phyloP scores from a whole-genome alignment of 92 coral and sea anemone species.

The Pocillopora grandis region DNA sequence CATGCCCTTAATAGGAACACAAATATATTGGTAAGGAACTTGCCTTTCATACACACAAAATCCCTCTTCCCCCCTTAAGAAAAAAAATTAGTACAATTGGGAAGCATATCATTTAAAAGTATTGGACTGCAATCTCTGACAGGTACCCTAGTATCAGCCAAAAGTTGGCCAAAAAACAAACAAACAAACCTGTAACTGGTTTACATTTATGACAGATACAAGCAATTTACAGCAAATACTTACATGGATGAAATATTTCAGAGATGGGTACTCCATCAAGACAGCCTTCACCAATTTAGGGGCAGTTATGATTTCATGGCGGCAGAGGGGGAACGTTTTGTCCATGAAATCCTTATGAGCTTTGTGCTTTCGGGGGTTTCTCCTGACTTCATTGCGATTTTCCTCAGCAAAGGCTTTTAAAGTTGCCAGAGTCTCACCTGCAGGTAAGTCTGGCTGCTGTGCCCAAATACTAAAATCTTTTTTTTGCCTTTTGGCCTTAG shows the following conservation, averaged over 20 bases:
- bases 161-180: neutral
- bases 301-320: conserved; percentile 26
- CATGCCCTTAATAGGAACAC: too few species aligned
- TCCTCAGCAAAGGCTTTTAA: conserved; percentile 15
- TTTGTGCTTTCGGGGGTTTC: conserved; percentile 11
- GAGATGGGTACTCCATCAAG: conserved; percentile 41
- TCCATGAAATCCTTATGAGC: conserved; percentile 36
- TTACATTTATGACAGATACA: too few species aligned
- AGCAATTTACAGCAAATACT: conserved; percentile 18
- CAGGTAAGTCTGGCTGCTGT: conserved; percentile 26
- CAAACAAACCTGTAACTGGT: too few species aligned
- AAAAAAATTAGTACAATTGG: neutral
- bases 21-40: too few species aligned
- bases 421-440: conserved; percentile 20
- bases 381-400: conserved; percentile 13
- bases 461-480: conserved; percentile 7
- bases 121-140: neutral
- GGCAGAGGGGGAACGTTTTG: conserved; percentile 30
- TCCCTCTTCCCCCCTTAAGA: too few species aligned
- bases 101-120: too few species aligned
- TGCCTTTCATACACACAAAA: too few species aligned
- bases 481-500: conserved; percentile 19
- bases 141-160: neutral
- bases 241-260: conserved; percentile 44
- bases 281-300: conserved; percentile 41